A percentile compares a stretch with the other conserved stretches of the same genome.
Conservation (phyloP, 2,797 vertebrate species). For the Catostomus latipinnis region DNA sequence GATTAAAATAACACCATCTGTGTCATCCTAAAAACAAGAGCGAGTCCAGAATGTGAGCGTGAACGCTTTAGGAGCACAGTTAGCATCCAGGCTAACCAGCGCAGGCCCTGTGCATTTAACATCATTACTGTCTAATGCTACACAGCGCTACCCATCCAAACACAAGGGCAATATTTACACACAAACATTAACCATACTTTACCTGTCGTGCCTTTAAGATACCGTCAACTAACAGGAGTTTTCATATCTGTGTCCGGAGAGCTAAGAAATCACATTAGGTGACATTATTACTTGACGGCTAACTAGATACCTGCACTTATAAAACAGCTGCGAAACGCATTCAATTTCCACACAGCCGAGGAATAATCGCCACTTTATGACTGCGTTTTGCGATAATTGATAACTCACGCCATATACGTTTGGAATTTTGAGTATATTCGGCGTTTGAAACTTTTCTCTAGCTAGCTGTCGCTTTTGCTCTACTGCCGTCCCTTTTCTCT, state of each 20-base stretch:
- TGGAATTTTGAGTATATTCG: slow-evolving; percentile 8
- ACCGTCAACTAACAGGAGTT: slow-evolving; percentile 41
- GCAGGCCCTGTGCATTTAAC: slow-evolving; percentile 25
- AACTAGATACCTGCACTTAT: slow-evolving; percentile 29
- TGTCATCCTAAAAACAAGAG: background rate
- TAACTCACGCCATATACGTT: background rate
- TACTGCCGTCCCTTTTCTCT: slow-evolving; percentile 47
- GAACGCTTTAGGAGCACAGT: slow-evolving; percentile 26
- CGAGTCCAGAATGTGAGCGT: background rate
- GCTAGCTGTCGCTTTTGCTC: slow-evolving; percentile 6
- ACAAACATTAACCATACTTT: slow-evolving; percentile 24
- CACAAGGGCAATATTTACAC: background rate
- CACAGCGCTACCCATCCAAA: background rate
- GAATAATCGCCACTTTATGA: background rate
- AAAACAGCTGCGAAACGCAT: slow-evolving; percentile 7
- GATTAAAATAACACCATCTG: too few species aligned
- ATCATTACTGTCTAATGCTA: background rate
- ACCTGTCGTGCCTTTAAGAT: slow-evolving; percentile 26
- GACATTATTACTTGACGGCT: slow-evolving; percentile 29
- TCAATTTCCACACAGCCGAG: background rate
- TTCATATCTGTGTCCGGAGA: slow-evolving; percentile 38
- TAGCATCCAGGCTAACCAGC: slow-evolving; percentile 37
- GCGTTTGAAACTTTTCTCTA: slow-evolving; percentile 55
- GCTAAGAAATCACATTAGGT: slow-evolving; percentile 27
- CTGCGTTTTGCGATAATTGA: background rate